Evolutionary conservation across 2,797 vertebrate species (phyloP), one percentile per base, ranked within the genome.

Genomic region (Pseudopleuronectes americanus): DNA sequence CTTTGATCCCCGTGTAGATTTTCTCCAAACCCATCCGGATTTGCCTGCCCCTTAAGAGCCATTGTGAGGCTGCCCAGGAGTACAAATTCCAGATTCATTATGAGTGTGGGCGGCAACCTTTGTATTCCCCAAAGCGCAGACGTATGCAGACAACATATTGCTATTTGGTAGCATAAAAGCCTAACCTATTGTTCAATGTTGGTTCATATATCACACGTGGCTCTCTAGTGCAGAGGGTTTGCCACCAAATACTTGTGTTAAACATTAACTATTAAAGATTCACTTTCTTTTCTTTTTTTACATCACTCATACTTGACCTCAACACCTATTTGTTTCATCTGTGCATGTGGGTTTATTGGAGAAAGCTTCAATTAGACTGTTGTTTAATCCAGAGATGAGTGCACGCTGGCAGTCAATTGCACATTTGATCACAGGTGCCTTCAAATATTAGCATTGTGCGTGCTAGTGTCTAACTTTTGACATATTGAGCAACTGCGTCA

Each of bases 1-100:
- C 93, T 94, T 94, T 94, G 92, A 94, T 94, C 93, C 91, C 91
- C 74, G 68, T 89, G 92, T 93, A 92, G 91, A 93, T 94, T 94
- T 91, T 92, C 86, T 87, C 86, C 90, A 92, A 94, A 92, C 92
- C 93, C 87, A 86, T 90, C 87, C 92, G 91, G 93, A 94, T 95
- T 94, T 93, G 88, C 88, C 85, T 85, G 80, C 85, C 92, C 92
- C 92, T 93, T 84, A 81, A 91, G 91, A 92, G 87, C 87, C 89
- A 92, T 92, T 93, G 91, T 92, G 87, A 87, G 81, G 81, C 81
- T 83, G 90, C 90, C 86, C 91, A 77, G 47, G 86, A 92, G 90
- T 91, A 92, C 88, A 89, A 87, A 94, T 92, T 92, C 89, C 88
- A 92, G 90, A 93, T 94, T 94, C 91, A 94, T 94, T 94, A 93